Conservation (phyloP, 2,797 vertebrate species). For the Girardinus metallicus region DNA sequence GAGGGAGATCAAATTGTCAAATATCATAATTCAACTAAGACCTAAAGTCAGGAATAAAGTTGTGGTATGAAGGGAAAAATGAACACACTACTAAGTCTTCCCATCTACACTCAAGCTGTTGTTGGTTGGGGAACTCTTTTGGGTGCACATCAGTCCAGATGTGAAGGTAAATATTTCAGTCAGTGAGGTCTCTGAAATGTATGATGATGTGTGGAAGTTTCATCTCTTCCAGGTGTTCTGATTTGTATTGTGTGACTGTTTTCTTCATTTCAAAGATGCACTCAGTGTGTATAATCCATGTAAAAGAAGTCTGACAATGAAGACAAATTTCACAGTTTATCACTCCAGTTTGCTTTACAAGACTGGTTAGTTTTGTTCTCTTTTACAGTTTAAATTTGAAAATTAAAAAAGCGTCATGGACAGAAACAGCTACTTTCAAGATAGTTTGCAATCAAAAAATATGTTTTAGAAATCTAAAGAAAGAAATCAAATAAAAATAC, state of each 20-base stretch:
- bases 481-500: background rate
- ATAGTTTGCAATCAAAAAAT: background rate
- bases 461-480: background rate
- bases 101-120: background rate
- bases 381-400: background rate
- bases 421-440: background rate
- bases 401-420: background rate
- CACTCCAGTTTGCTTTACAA: background rate
- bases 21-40: conserved; percentile 34
- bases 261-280: conserved; percentile 4
- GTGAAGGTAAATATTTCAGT: conserved; percentile 23
- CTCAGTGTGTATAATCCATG: background rate
- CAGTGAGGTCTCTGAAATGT: conserved; percentile 8
- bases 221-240: conserved; percentile 13
- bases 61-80: conserved; percentile 8
- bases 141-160: conserved; percentile 17
- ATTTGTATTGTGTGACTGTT: conserved; percentile 17
- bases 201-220: conserved; percentile 3
- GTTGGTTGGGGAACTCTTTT: background rate
- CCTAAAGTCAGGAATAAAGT: conserved; percentile 12
- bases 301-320: background rate
- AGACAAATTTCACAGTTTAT: background rate
- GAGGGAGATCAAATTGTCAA: conserved; percentile 51
- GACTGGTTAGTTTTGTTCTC: background rate
- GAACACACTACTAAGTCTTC: background rate